phyloP scores from a whole-genome alignment of 2,113 vertebrate genomes.

The Tenebrosternarchus preto region DNA sequence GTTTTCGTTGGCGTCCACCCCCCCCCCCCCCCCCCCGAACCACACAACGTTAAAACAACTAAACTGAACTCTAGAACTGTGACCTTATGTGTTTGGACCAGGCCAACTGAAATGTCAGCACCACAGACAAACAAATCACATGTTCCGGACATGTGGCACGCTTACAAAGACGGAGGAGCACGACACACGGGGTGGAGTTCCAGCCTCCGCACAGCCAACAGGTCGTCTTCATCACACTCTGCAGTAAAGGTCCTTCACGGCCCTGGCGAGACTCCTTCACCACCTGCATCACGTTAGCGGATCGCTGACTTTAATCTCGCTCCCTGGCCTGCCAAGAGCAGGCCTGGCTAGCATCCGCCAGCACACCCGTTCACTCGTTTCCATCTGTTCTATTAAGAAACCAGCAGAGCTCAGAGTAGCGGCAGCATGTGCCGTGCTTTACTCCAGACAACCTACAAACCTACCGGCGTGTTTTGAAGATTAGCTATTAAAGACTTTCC shows the following conservation, averaged over 20 bases:
- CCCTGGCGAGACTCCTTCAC: constrained; percentile 26
- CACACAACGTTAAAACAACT: background rate
- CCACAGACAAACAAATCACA: constrained; percentile 1
- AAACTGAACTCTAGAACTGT: background rate
- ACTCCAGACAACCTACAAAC: background rate
- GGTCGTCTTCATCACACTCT: constrained; percentile 49
- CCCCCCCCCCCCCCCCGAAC: no score
- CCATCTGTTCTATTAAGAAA: constrained; percentile 35
- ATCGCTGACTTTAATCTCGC: constrained; percentile 39
- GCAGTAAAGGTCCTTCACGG: constrained; percentile 45
- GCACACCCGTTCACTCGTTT: constrained; percentile 40
- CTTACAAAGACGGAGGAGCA: constrained; percentile 41
- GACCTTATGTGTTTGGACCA: background rate
- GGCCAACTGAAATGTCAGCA: background rate
- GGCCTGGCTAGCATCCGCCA: constrained; percentile 41
- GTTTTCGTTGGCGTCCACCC: no score
- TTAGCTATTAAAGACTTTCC: background rate
- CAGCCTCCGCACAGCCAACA: constrained; percentile 42
- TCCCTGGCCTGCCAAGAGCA: constrained; percentile 28
- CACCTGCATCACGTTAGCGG: constrained; percentile 52
- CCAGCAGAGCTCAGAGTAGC: background rate
- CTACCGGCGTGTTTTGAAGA: background rate
- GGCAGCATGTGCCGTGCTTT: background rate
- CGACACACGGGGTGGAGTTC: constrained; percentile 48
- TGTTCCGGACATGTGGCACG: constrained; percentile 25